Evolutionary conservation across 2,888 invertebrate species (phyloP).

Genomic region (Adelphocoris suturalis): DNA sequence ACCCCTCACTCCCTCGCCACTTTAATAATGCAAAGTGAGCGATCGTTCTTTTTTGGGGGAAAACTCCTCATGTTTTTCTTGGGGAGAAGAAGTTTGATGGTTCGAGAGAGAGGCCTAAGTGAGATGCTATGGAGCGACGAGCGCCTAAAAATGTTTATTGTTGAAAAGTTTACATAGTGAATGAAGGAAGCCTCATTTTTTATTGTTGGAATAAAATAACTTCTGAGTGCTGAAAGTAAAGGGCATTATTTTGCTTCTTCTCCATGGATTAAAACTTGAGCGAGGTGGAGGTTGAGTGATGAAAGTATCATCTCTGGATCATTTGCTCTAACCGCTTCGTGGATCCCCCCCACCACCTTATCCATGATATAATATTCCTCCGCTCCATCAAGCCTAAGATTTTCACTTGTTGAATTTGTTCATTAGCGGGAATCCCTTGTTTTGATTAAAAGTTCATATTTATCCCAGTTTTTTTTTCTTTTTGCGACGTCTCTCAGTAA

Average conservation of each 20-base stretch:
- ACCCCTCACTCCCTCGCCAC: background rate
- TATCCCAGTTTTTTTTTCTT: too few relatives aligned
- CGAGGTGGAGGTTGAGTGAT: slow-evolving; percentile 35
- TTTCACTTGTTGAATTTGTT: background rate
- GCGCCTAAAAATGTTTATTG: slow-evolving; percentile 38
- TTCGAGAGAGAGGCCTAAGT: background rate
- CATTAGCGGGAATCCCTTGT: background rate
- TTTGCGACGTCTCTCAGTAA: too few relatives aligned
- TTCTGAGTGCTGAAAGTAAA: slow-evolving; percentile 14
- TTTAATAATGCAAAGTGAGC: background rate
- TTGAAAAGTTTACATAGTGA: slow-evolving; percentile 44
- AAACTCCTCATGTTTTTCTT: background rate
- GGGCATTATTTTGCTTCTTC: slow-evolving; percentile 27
- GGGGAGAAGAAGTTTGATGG: slow-evolving; percentile 16
- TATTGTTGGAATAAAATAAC: slow-evolving; percentile 50
- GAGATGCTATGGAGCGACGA: background rate
- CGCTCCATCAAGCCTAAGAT: background rate
- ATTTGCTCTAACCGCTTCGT: slow-evolving; percentile 16
- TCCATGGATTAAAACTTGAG: slow-evolving; percentile 43
- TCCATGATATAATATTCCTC: background rate
- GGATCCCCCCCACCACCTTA: background rate
- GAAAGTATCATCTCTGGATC: slow-evolving; percentile 50
- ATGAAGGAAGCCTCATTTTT: slow-evolving; percentile 33
- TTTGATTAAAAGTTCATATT: too few relatives aligned
- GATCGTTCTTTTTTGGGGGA: background rate